phyloP scores from a whole-genome alignment of 23 tunicate species.

The Diplosoma virens region DNA sequence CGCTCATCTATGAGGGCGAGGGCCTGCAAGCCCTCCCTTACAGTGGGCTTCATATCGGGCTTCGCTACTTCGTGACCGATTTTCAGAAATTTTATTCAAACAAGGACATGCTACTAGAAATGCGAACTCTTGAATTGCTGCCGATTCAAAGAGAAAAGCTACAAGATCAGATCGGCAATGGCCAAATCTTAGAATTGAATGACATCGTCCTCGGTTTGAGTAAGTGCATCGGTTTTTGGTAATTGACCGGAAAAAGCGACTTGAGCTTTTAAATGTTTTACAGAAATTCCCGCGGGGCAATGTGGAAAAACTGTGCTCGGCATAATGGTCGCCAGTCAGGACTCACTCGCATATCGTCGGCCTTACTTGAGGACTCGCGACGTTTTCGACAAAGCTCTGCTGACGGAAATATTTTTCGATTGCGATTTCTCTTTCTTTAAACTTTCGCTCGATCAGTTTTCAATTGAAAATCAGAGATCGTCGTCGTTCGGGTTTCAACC shows the following conservation, averaged over 20 bases:
- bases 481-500: not conserved
- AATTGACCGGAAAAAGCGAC: too few species aligned
- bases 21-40: not conserved
- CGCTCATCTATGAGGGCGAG: slow-evolving; percentile 1
- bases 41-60: slow-evolving; percentile 3
- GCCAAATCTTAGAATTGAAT: not conserved
- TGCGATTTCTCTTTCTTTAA: not conserved
- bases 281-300: slow-evolving; percentile 11
- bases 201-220: slow-evolving; percentile 1
- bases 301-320: slow-evolving; percentile 14
- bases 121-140: not conserved
- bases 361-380: slow-evolving; percentile 3
- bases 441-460: not conserved
- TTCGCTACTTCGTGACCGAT: slow-evolving; percentile 7
- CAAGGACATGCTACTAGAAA: not conserved
- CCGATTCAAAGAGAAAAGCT: not conserved
- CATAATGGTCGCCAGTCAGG: not conserved
- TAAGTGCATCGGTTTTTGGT: slow-evolving; percentile 1
- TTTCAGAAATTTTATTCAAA: not conserved
- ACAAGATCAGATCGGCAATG: not conserved
- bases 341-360: not conserved
- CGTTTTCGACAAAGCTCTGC: not conserved
- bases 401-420: not conserved
- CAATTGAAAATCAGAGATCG: not conserved
- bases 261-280: not conserved